Base-by-base conservation (phyloP, 1,140 invertebrate genomes). In the Drosophila ananassae region DNA sequence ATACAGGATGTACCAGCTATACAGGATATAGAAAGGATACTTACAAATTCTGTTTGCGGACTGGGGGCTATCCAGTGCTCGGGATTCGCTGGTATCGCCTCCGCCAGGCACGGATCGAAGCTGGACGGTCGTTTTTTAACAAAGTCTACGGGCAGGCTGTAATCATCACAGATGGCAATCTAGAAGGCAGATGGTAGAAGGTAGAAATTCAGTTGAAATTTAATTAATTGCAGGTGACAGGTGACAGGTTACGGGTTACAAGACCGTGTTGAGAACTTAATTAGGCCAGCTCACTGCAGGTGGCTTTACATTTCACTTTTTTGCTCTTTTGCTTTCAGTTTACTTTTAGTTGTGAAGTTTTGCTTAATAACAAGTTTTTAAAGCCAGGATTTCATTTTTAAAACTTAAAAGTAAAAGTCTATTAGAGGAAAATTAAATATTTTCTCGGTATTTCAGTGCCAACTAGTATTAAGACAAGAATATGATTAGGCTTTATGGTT, bases 141-240 rank as follows among this genome's bases (percentile, higher is more conserved):
- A 91, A 96, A 96, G 89, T 96, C 96, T 67, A 96, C 95, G 22
- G 96, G 96, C 53, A 96, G 92, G 93, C 95, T 96, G 92, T 96
- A 96, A 89, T 96, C 96, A 80, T 96, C 96, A 91, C 95, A 96
- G 64, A 96, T 93, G 48, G 95, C 94, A 67, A 96, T 94, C 96
- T 96, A 37, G n/a, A 39, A n/a, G 67, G 7, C 56, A 46, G 12
- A 32, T 10, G 3, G 9, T 6, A 57, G n/a, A 37, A 21, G 12
- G 7, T 9, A 34, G 34, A 13, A 41, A 17, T 17, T 7, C 41
- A 2, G 13, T 44, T 17, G 13, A 44, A 44, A 44, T 21, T 44
- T 21, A 4, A 44, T 44, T 21, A 21, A 44, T 44, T 44, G 17
- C 41, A 44, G 41, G 13, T 37, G 34, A n/a, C n/a, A n/a, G n/a